A percentile compares a stretch with the other conserved stretches of the same genome.
Conservation (phyloP, 2,888 invertebrate genomes). For the Acrobasis repandana region DNA sequence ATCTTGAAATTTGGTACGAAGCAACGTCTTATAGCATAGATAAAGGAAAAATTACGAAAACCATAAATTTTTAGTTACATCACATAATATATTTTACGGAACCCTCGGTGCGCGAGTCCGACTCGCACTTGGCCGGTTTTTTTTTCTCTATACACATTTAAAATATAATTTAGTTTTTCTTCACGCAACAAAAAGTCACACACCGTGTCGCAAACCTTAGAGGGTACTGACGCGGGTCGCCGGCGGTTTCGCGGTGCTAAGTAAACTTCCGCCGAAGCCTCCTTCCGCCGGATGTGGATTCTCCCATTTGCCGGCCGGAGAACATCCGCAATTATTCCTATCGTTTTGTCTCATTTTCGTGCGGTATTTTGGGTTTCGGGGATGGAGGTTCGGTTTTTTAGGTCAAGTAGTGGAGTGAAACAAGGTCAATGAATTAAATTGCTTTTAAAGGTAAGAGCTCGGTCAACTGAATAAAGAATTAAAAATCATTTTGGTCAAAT, state of each 20-base stretch:
- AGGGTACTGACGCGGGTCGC: conserved; percentile 56
- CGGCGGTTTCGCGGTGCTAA: conserved; percentile 63
- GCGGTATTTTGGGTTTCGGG: conserved; percentile 12
- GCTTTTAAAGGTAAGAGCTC: too few relatives aligned
- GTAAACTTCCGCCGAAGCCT: conserved; percentile 70
- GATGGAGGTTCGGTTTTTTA: not conserved
- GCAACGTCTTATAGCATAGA: too few relatives aligned
- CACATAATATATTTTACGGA: too few relatives aligned
- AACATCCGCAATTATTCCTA: conserved; percentile 64
- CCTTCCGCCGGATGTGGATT: conserved; percentile 64
- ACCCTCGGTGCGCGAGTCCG: too few relatives aligned
- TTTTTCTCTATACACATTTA: too few relatives aligned
- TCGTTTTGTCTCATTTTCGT: conserved; percentile 45
- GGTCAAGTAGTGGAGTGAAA: not conserved
- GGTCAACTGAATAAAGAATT: too few relatives aligned
- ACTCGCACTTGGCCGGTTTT: too few relatives aligned
- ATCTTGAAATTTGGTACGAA: too few relatives aligned
- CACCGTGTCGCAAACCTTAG: conserved; percentile 25
- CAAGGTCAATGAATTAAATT: not conserved
- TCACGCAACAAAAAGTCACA: conserved; percentile 18
- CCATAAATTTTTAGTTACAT: too few relatives aligned
- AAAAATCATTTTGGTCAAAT: too few relatives aligned
- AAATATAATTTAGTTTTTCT: too few relatives aligned
- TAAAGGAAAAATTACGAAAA: too few relatives aligned
- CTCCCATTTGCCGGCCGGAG: conserved; percentile 64